A percentile compares a stretch with the other conserved stretches of the same genome.
Evolutionary conservation across 2,888 invertebrate species (phyloP).

Genomic region (Macaria notata): DNA sequence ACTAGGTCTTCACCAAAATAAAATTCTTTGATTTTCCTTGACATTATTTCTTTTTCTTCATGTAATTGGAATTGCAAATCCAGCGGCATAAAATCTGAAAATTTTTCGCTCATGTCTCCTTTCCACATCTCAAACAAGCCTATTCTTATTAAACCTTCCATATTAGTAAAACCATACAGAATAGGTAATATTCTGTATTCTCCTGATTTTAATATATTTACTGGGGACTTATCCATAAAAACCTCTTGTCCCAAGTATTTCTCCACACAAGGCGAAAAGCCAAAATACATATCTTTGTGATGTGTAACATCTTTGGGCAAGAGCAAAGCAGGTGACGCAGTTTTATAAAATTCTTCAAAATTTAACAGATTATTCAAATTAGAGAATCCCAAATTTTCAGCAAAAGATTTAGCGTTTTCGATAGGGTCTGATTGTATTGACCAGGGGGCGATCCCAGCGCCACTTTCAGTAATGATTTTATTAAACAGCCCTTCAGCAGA

Average conservation of each 20-base stretch:
- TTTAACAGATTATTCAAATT: conserved; percentile 3
- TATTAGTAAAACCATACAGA: conserved; percentile 50
- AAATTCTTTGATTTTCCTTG: conserved; percentile 41
- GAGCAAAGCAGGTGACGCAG: no score
- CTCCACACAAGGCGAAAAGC: conserved; percentile 43
- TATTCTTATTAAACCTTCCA: conserved; percentile 44
- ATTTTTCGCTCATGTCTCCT: conserved; percentile 39
- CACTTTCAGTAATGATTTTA: conserved; percentile 51
- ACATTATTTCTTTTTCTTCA: conserved; percentile 38
- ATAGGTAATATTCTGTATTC: conserved; percentile 47
- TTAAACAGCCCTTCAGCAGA: conserved; percentile 46
- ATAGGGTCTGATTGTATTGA: conserved; percentile 7
- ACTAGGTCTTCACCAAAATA: conserved; percentile 48
- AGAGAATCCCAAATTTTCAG: conserved; percentile 1
- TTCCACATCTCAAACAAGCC: conserved; percentile 36
- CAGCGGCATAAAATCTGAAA: conserved; percentile 41
- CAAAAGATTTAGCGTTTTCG: conserved; percentile 8
- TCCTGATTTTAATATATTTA: conserved; percentile 45
- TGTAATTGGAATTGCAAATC: conserved; percentile 35
- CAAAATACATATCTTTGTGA: no score
- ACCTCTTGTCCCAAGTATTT: conserved; percentile 8
- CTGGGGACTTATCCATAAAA: conserved; percentile 48
- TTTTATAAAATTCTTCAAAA: conserved; percentile 36
- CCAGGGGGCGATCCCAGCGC: conserved; percentile 23
- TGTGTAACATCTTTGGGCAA: conserved; percentile 31